Conservation (phyloP, 2,797 vertebrate species). For the Odontamblyopus rebecca region DNA sequence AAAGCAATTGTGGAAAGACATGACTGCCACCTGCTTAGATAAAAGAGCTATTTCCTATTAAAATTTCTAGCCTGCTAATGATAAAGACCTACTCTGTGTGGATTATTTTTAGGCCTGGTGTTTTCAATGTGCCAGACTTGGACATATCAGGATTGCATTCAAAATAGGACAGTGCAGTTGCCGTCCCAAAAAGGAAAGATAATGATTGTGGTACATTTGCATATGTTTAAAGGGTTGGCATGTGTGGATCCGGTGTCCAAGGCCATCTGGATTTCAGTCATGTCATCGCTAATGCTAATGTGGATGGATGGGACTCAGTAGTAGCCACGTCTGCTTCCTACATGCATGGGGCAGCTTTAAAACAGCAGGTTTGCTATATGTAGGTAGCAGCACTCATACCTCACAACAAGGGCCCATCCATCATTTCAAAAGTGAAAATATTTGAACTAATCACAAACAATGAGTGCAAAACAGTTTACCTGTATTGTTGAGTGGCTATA, state of each 20-base stretch:
- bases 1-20: slow-evolving; percentile 64
- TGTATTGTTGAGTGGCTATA: no score
- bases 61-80: slow-evolving; percentile 37
- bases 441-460: no score
- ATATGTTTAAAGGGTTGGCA: slow-evolving; percentile 22
- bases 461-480: no score
- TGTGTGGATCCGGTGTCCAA: slow-evolving; percentile 26
- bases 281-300: slow-evolving; percentile 31
- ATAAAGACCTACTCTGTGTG: slow-evolving; percentile 31
- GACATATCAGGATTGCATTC: slow-evolving; percentile 56
- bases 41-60: slow-evolving; percentile 73
- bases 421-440: no score
- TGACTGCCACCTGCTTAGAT: slow-evolving; percentile 65
- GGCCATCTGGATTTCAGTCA: slow-evolving; percentile 29
- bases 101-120: slow-evolving; percentile 42
- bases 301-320: slow-evolving; percentile 27
- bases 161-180: slow-evolving; percentile 18
- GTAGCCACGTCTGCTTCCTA: slow-evolving; percentile 21
- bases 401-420: not conserved
- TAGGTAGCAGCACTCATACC: not conserved
- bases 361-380: not conserved
- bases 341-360: slow-evolving; percentile 9
- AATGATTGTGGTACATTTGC: slow-evolving; percentile 25
- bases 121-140: slow-evolving; percentile 38
- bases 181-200: slow-evolving; percentile 33